Conservation (phyloP, 2,888 invertebrate genomes). For the Phaonia tiefii region DNA sequence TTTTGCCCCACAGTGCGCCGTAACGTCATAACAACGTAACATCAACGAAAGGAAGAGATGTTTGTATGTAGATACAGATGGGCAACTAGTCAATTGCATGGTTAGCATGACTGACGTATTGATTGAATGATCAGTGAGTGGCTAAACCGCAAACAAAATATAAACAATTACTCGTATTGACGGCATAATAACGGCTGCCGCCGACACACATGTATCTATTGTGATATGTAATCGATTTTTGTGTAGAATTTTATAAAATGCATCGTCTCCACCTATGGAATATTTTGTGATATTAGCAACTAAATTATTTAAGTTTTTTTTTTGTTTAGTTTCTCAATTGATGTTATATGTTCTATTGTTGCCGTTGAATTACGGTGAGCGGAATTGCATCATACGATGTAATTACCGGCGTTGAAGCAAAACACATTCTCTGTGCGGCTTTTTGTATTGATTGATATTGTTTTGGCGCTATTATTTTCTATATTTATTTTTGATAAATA, state of each 20-base stretch:
- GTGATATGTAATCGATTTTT: slow-evolving; percentile 6
- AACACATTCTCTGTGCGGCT: slow-evolving; percentile 29
- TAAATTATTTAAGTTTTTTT: slow-evolving; percentile 42
- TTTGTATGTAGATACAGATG: too few species aligned
- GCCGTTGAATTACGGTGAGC: slow-evolving; percentile 10
- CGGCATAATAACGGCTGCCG: not conserved
- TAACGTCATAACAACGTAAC: too few species aligned
- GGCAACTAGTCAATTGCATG: too few species aligned
- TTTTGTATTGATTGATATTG: slow-evolving; percentile 32
- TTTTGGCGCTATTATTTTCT: not conserved
- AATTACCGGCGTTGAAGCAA: slow-evolving; percentile 60
- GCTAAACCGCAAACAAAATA: not conserved
- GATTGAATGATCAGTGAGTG: too few species aligned
- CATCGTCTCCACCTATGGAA: slow-evolving; percentile 19
- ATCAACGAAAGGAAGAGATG: too few species aligned
- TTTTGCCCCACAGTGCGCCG: too few species aligned
- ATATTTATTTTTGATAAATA: not conserved
- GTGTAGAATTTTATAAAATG: not conserved
- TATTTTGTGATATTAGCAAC: slow-evolving; percentile 43
- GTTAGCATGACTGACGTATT: too few species aligned
- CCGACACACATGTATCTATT: slow-evolving; percentile 4
- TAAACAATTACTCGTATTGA: not conserved
- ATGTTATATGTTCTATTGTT: not conserved
- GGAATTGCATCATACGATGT: slow-evolving; percentile 55
- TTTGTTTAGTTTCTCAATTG: slow-evolving; percentile 4